These are phyloP conservation scores for Dicrurus megarhynchus DNA, from an alignment of 2,113 vertebrate genomes.

Conservation along the genomic window DNA sequence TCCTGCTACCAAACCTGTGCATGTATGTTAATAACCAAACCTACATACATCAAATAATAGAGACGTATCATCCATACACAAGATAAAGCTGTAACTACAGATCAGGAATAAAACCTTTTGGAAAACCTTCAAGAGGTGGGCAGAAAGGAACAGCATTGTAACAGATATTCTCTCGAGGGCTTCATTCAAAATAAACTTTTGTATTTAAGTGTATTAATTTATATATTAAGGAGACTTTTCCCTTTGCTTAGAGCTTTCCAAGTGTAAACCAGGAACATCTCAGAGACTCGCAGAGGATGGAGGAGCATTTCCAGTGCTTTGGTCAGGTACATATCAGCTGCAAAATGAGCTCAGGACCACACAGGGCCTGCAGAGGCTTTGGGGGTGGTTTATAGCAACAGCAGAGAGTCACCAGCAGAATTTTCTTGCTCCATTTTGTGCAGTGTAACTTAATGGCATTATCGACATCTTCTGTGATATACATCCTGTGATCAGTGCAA, in stretches of 20 bases:
- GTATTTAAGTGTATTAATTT: neutral
- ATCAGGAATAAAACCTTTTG: neutral
- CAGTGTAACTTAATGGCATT: neutral
- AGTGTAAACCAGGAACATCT: neutral
- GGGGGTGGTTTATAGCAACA: neutral
- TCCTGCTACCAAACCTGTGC: neutral
- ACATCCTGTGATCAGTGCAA: slow-evolving; percentile 58
- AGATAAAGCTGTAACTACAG: neutral
- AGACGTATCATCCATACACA: too few relatives aligned
- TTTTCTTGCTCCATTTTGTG: neutral
- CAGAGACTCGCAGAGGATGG: too few relatives aligned
- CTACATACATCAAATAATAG: neutral
- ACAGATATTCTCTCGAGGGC: neutral
- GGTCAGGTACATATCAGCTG: neutral
- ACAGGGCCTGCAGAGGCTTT: neutral
- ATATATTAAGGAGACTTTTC: neutral
- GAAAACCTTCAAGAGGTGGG: neutral
- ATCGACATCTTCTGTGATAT: slow-evolving; percentile 63
- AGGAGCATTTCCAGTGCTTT: neutral
- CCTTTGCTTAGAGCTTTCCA: neutral
- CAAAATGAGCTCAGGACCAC: neutral
- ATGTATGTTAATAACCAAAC: neutral
- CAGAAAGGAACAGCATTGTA: neutral
- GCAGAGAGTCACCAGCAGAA: neutral
- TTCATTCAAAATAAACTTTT: neutral